A percentile compares a stretch with the other conserved stretches of the same genome.
Conservation (phyloP, 2,113 vertebrate genomes). For the Takifugu flavidus region DNA sequence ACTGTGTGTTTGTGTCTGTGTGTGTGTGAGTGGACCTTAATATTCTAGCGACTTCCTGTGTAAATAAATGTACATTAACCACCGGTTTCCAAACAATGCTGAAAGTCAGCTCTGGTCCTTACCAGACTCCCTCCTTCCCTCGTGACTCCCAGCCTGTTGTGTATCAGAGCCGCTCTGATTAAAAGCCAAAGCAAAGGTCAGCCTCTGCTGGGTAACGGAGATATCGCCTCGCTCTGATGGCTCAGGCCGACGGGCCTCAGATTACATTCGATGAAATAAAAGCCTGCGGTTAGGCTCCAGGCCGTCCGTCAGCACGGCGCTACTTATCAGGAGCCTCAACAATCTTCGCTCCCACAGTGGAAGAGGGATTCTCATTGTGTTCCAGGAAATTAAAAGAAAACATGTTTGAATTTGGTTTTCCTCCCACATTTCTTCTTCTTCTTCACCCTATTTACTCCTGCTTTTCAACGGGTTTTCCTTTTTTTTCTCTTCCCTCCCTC, state of each 20-base stretch:
- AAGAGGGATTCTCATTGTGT: conserved; percentile 15
- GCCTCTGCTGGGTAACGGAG: conserved; percentile 50
- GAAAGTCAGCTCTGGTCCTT: conserved; percentile 23
- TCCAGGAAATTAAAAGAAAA: conserved; percentile 33
- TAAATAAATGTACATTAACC: conserved; percentile 48
- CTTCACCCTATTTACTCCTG: neutral
- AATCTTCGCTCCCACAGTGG: neutral
- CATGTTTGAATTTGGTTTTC: conserved; percentile 18
- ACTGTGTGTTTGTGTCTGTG: no score
- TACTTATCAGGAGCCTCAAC: conserved; percentile 23
- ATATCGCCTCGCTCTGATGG: conserved; percentile 39
- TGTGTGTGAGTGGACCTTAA: conserved; percentile 18
- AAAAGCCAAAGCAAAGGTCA: conserved; percentile 64
- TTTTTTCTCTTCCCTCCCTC: conserved; percentile 19
- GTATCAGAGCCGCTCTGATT: conserved; percentile 54
- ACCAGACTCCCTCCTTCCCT: conserved; percentile 40
- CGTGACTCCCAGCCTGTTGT: conserved; percentile 51
- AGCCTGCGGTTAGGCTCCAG: conserved; percentile 16
- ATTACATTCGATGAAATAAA: conserved; percentile 41
- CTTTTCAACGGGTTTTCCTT: neutral
- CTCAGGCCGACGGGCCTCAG: conserved; percentile 39
- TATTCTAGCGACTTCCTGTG: conserved; percentile 34
- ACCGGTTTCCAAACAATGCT: conserved; percentile 40
- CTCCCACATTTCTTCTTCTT: conserved; percentile 4
- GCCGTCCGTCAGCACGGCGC: conserved; percentile 27